Conservation (phyloP, 1,140 invertebrate genomes). For the Phymorhynchus buccinoides region DNA sequence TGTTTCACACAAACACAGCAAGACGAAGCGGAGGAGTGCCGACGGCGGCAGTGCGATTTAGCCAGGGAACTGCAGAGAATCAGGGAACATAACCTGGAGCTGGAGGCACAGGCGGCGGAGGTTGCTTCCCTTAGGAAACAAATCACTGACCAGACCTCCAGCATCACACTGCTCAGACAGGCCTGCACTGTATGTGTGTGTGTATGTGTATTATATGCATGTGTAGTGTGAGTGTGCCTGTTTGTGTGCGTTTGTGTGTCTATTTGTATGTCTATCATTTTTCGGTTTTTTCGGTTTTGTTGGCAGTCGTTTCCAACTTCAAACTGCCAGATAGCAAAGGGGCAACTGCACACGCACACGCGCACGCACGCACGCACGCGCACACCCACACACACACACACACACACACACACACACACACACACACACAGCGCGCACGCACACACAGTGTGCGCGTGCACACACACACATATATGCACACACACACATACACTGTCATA, state of each 20-base stretch:
- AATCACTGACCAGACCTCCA: constrained; percentile 61
- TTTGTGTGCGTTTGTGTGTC: not conserved
- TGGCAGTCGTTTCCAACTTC: no score
- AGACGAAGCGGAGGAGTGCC: constrained; percentile 63
- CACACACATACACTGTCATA: no score
- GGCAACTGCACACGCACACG: no score
- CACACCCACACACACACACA: no score
- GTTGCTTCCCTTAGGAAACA: constrained; percentile 54
- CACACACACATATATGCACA: no score
- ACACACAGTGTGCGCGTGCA: no score
- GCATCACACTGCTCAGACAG: constrained; percentile 59
- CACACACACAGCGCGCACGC: no score
- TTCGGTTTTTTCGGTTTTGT: no score
- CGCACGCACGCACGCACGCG: no score
- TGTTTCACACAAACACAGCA: constrained; percentile 50
- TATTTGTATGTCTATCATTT: not conserved
- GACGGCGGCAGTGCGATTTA: constrained; percentile 55
- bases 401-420: no score
- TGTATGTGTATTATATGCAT: not conserved
- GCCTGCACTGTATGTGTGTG: constrained; percentile 58
- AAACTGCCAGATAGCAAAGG: no score
- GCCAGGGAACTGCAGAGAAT: constrained; percentile 58
- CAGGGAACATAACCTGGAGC: constrained; percentile 52
- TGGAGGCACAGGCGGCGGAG: constrained; percentile 50
- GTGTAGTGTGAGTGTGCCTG: not conserved